Conservation (phyloP, 2,797 vertebrate genomes). For the Pelochelys cantorii region DNA sequence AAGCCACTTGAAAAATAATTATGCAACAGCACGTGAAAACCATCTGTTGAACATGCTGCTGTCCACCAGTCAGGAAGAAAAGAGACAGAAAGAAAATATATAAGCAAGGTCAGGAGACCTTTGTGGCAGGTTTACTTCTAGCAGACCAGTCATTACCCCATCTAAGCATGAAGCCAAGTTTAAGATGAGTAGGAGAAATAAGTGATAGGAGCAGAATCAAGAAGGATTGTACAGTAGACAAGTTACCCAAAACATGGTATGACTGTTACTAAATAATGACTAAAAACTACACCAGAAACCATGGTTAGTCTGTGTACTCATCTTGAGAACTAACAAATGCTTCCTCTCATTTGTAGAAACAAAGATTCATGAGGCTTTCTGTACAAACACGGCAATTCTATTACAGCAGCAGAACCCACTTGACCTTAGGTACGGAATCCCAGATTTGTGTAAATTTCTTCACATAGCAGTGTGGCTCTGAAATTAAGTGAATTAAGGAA, state of each 20-base stretch:
- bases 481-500: not conserved
- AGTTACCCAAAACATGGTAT: conserved; percentile 23
- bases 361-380: not conserved
- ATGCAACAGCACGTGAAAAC: conserved; percentile 69
- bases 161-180: conserved; percentile 10
- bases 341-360: conserved; percentile 48
- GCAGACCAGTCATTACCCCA: not conserved
- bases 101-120: conserved; percentile 24
- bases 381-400: not conserved
- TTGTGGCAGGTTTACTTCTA: not conserved
- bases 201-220: not conserved
- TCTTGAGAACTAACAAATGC: conserved; percentile 53
- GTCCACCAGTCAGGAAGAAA: conserved; percentile 56
- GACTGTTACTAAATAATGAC: conserved; percentile 67
- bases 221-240: not conserved
- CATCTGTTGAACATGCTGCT: conserved; percentile 64
- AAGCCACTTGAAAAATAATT: conserved; percentile 71
- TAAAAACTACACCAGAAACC: conserved; percentile 36
- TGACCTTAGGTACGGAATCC: not conserved
- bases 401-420: not conserved
- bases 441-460: not conserved
- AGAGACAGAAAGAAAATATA: conserved; percentile 42
- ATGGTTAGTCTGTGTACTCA: not conserved
- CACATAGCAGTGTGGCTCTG: not conserved
- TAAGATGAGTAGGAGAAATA: conserved; percentile 11